A percentile compares a stretch with the other conserved stretches of the same genome.
Evolutionary conservation across 1,140 invertebrate species (phyloP).

Genomic region (Oscheius sp.): DNA sequence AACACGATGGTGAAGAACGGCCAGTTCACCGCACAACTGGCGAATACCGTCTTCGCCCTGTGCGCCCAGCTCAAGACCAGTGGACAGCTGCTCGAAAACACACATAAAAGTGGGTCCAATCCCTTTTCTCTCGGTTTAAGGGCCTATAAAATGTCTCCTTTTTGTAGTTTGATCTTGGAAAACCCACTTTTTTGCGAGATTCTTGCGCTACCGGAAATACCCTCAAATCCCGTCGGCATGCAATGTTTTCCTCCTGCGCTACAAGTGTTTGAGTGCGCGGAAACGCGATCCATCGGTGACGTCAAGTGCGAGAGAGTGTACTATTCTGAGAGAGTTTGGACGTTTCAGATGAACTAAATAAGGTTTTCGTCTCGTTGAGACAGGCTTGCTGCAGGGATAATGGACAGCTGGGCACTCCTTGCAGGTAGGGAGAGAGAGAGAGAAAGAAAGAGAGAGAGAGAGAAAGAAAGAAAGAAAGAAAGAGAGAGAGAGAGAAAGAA

Average conservation of each 20-base stretch:
- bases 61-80: constrained; percentile 47
- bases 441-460: neutral
- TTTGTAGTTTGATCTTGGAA: neutral
- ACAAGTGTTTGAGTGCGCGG: too few relatives aligned
- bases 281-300: too few relatives aligned
- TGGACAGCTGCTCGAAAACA: constrained; percentile 48
- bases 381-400: constrained; percentile 56
- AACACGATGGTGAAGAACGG: constrained; percentile 44
- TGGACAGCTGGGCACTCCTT: constrained; percentile 56
- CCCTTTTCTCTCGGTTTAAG: neutral
- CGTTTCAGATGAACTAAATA: constrained; percentile 52
- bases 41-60: constrained; percentile 48
- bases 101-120: constrained; percentile 50
- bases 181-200: too few relatives aligned
- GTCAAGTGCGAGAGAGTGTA: too few relatives aligned
- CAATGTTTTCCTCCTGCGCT: too few relatives aligned
- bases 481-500: too few relatives aligned
- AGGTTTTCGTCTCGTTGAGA: constrained; percentile 53
- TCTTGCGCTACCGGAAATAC: neutral
- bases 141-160: neutral
- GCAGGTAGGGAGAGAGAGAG: constrained; percentile 31
- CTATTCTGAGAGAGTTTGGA: too few relatives aligned
- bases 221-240: too few relatives aligned
- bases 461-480: too few relatives aligned
- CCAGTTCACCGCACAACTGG: constrained; percentile 48